Percentiles rank a stretch among this genome's conserved stretches.
These are phyloP conservation scores for Itoplectis maculator DNA, from an alignment of 2,888 invertebrate species.

Conservation along the genomic window DNA sequence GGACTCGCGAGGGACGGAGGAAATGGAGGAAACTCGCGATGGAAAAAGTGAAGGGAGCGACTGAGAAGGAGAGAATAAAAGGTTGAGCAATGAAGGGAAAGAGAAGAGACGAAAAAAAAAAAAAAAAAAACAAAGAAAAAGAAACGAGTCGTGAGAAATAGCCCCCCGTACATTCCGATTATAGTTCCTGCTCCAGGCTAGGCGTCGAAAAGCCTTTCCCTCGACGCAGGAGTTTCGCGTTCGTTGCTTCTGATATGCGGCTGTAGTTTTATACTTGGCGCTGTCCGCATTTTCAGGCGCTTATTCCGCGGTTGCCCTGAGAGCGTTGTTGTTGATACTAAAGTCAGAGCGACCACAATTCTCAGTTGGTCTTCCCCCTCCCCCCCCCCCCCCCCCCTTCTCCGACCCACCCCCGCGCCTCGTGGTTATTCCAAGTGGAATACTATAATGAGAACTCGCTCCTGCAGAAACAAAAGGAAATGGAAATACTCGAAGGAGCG, in stretches of 20 bases:
- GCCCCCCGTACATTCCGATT: slow-evolving; percentile 43
- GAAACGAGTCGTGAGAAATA: slow-evolving; percentile 44
- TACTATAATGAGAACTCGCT: background rate
- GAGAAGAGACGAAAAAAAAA: slow-evolving; percentile 27
- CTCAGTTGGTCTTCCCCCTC: background rate
- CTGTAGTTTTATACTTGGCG: background rate
- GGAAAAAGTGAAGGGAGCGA: slow-evolving; percentile 52
- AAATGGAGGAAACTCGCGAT: slow-evolving; percentile 49
- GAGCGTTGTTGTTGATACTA: slow-evolving; percentile 1
- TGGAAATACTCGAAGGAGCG: background rate
- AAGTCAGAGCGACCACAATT: background rate
- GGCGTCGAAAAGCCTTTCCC: slow-evolving; percentile 41
- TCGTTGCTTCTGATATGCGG: slow-evolving; percentile 19
- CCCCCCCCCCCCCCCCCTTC: background rate
- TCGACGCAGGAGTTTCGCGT: slow-evolving; percentile 20
- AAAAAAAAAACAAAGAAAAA: too few relatives aligned
- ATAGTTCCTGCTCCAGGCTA: slow-evolving; percentile 46
- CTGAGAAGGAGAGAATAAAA: slow-evolving; percentile 24
- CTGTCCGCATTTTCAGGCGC: background rate
- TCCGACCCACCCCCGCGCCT: too few relatives aligned
- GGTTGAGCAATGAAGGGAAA: slow-evolving; percentile 18
- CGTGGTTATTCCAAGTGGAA: background rate
- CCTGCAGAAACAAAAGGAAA: slow-evolving; percentile 1
- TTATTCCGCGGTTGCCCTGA: background rate
- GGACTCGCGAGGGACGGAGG: slow-evolving; percentile 27